A percentile compares a stretch with the other conserved stretches of the same genome.
Conservation (phyloP, 2,888 invertebrate genomes). For the Mylabris sibirica region DNA sequence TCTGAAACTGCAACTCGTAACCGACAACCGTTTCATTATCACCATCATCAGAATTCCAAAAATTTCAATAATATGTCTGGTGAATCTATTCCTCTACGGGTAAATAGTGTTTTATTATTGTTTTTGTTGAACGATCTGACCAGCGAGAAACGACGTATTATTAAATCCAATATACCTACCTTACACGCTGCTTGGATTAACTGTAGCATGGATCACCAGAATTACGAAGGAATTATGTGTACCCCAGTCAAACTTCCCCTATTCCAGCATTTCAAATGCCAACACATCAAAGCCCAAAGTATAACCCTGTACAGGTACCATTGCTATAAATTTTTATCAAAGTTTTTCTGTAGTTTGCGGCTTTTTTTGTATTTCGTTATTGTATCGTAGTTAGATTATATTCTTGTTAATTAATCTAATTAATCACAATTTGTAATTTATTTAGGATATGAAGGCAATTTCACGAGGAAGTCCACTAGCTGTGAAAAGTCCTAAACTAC, state of each 20-base stretch:
- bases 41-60: constrained; percentile 61
- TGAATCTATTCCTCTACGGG: constrained; percentile 72
- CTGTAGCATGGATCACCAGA: constrained; percentile 71
- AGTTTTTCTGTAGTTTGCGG: constrained; percentile 11
- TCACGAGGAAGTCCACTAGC: constrained; percentile 52
- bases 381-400: constrained; percentile 12
- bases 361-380: background rate
- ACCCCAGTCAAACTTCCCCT: constrained; percentile 72
- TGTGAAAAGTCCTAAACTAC: constrained; percentile 46
- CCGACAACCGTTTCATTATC: constrained; percentile 63
- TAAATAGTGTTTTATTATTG: constrained; percentile 53
- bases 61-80: constrained; percentile 60
- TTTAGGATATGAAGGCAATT: constrained; percentile 50
- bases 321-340: constrained; percentile 19
- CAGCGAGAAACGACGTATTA: background rate
- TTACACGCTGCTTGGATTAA: constrained; percentile 52
- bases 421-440: background rate
- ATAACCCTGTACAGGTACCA: constrained; percentile 63
- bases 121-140: constrained; percentile 21
- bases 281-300: constrained; percentile 69
- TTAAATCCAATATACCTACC: constrained; percentile 28
- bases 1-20: constrained; percentile 80
- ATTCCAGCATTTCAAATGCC: constrained; percentile 71
- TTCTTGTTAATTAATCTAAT: background rate
- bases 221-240: constrained; percentile 70